Evolutionary conservation across 2,113 vertebrate species (phyloP).

Genomic region (Anseranas semipalmata): DNA sequence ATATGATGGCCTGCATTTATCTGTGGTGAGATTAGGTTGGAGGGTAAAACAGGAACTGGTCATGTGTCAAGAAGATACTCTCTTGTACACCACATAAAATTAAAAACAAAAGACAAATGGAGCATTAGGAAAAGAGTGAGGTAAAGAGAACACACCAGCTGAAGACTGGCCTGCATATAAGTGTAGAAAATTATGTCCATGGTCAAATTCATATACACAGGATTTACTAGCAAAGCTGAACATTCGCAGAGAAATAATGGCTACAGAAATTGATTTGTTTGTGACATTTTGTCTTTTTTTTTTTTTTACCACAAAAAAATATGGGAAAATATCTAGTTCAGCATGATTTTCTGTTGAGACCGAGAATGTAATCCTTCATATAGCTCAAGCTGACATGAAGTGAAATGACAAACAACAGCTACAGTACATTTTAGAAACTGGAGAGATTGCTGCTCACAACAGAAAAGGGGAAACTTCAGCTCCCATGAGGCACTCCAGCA

Average conservation of each 20-base stretch:
- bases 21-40: not conserved
- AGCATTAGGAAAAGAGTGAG: not conserved
- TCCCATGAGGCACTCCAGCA: not conserved
- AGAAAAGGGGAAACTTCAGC: not conserved
- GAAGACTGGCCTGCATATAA: not conserved
- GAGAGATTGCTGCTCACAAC: rapidly evolving
- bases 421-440: not conserved
- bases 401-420: not conserved
- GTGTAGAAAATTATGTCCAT: not conserved
- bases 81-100: not conserved
- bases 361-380: not conserved
- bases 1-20: not conserved
- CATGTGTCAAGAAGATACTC: not conserved
- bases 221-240: not conserved
- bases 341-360: not conserved
- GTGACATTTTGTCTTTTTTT: not conserved
- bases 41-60: not conserved
- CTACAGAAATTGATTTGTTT: not conserved
- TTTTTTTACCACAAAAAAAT: not conserved
- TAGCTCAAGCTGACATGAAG: not conserved
- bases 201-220: not conserved
- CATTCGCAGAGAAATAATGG: not conserved
- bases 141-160: not conserved
- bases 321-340: not conserved
- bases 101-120: not conserved